Percentiles rank a stretch among this genome's conserved stretches.
Evolutionary conservation across 1,140 invertebrate genomes (phyloP).

Genomic region (Hypsibius dujardini): DNA sequence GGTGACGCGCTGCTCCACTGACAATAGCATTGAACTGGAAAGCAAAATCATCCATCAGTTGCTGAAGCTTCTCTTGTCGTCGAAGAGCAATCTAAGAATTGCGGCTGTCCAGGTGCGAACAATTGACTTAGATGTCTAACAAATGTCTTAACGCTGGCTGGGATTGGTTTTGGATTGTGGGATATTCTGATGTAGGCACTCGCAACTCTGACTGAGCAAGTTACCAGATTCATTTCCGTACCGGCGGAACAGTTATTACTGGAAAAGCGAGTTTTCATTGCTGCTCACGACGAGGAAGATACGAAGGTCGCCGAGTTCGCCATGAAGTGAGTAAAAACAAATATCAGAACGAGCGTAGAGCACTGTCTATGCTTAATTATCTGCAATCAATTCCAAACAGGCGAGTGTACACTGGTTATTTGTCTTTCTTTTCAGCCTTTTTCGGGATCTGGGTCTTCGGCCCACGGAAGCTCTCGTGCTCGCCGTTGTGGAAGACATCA

Average conservation of each 20-base stretch:
- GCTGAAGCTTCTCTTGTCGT: no score
- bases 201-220: not conserved
- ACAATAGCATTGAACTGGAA: no score
- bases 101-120: not conserved
- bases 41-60: no score
- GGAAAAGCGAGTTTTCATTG: not conserved
- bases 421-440: slow-evolving; percentile 35
- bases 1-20: no score
- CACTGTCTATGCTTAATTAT: no score
- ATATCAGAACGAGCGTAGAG: no score
- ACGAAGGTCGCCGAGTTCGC: slow-evolving; percentile 1
- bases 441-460: slow-evolving; percentile 42
- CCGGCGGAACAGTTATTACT: not conserved
- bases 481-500: slow-evolving; percentile 51
- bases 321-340: not conserved
- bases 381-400: no score
- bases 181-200: slow-evolving; percentile 13
- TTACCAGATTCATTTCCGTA: not conserved
- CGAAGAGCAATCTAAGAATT: not conserved
- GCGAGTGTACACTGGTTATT: not conserved
- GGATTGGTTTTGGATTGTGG: not conserved
- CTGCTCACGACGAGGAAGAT: slow-evolving; percentile 8
- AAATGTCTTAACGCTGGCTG: not conserved
- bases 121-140: no score
- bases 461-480: slow-evolving; percentile 36